These are phyloP conservation scores for Tethea ocularis DNA, from an alignment of 2,888 invertebrate species.

Conservation along the genomic window DNA sequence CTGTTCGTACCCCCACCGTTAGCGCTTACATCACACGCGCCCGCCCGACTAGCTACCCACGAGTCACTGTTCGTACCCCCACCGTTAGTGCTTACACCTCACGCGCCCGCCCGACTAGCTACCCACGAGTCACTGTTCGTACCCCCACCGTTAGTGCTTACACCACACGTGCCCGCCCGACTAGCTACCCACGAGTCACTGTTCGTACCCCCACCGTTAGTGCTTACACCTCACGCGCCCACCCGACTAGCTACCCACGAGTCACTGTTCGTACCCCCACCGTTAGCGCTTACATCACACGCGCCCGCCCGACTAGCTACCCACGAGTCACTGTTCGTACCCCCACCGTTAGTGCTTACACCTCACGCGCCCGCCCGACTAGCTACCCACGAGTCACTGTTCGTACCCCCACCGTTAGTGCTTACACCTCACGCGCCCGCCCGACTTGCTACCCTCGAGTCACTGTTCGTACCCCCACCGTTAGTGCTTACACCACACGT, in stretches of 20 bases:
- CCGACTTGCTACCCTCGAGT: conserved; percentile 53
- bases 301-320: too few species aligned
- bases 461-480: neutral
- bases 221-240: neutral
- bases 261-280: too few species aligned
- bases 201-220: neutral
- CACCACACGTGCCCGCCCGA: conserved; percentile 68
- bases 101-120: too few species aligned
- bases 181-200: conserved; percentile 40
- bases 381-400: too few species aligned
- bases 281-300: too few species aligned
- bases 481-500: conserved; percentile 56
- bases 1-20: too few species aligned
- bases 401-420: too few species aligned
- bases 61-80: neutral
- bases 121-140: too few species aligned
- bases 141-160: too few species aligned
- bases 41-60: too few species aligned
- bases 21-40: too few species aligned
- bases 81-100: neutral
- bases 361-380: neutral
- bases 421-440: conserved; percentile 58
- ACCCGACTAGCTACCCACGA: too few species aligned
- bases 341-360: neutral
- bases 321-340: neutral